Conservation (phyloP, 2,113 vertebrate species). For the Nothobranchius furzeri region DNA sequence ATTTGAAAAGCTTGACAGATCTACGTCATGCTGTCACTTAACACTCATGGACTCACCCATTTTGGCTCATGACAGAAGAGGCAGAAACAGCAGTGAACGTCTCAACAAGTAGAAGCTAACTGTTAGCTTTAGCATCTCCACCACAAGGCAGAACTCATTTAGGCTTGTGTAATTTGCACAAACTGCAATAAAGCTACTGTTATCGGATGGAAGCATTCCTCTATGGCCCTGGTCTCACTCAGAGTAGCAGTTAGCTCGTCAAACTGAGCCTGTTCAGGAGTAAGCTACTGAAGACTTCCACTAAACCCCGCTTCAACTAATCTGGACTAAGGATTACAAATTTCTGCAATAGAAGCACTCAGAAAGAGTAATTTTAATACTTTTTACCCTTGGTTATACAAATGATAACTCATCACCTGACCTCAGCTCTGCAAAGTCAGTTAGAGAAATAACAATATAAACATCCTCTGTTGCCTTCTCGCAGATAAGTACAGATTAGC, state of each 20-base stretch:
- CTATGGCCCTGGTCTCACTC: too few species aligned
- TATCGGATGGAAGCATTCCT: too few species aligned
- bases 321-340: not conserved
- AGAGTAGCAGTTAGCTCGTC: not conserved
- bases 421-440: not conserved
- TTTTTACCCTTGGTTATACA: not conserved
- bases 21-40: too few species aligned
- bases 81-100: too few species aligned
- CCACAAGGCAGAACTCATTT: too few species aligned
- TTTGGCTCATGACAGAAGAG: too few species aligned
- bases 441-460: not conserved
- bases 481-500: conserved; percentile 32
- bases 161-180: too few species aligned
- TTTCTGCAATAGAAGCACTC: not conserved
- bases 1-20: too few species aligned
- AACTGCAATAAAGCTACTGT: not conserved
- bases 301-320: not conserved
- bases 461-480: conserved; percentile 42
- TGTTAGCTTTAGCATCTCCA: too few species aligned
- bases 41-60: too few species aligned
- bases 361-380: not conserved
- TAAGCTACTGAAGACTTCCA: not conserved
- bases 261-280: not conserved
- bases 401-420: not conserved
- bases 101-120: too few species aligned